These are phyloP conservation scores for Aspidoscelis tigris DNA, from an alignment of 2,113 vertebrate genomes.

Conservation along the genomic window DNA sequence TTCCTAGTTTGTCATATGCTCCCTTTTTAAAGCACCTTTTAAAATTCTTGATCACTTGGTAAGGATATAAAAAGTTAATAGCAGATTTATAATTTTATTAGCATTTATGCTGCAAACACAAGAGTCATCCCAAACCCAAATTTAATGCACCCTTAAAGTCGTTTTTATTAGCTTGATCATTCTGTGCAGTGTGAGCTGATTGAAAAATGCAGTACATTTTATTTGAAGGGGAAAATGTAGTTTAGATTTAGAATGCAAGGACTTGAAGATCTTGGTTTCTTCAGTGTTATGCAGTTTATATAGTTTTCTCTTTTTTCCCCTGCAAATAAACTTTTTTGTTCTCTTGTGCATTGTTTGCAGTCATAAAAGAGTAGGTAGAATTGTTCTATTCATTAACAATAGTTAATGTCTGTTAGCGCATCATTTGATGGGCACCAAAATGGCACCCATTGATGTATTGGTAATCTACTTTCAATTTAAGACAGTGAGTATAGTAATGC, in stretches of 20 bases:
- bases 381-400: too few species aligned
- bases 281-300: not conserved
- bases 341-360: not conserved
- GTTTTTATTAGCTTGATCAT: conserved; percentile 79
- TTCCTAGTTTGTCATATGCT: conserved; percentile 37
- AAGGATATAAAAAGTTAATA: conserved; percentile 76
- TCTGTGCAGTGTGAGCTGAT: conserved; percentile 63
- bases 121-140: conserved; percentile 70
- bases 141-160: conserved; percentile 74
- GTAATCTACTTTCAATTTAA: not conserved
- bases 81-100: conserved; percentile 82
- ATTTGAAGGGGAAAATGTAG: conserved; percentile 44
- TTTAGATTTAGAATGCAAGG: conserved; percentile 41
- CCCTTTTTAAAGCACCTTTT: conserved; percentile 43
- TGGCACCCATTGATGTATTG: not conserved
- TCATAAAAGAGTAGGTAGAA: not conserved
- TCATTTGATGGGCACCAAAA: not conserved
- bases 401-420: not conserved
- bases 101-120: conserved; percentile 73
- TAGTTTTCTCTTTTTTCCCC: not conserved
- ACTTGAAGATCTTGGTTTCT: not conserved
- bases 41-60: conserved; percentile 65
- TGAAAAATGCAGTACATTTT: conserved; percentile 46
- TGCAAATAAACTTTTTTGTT: not conserved
- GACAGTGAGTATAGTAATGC: not conserved